A percentile compares a stretch with the other conserved stretches of the same genome.
Conservation (phyloP, 2,113 vertebrate species). For the Canis aureus region DNA sequence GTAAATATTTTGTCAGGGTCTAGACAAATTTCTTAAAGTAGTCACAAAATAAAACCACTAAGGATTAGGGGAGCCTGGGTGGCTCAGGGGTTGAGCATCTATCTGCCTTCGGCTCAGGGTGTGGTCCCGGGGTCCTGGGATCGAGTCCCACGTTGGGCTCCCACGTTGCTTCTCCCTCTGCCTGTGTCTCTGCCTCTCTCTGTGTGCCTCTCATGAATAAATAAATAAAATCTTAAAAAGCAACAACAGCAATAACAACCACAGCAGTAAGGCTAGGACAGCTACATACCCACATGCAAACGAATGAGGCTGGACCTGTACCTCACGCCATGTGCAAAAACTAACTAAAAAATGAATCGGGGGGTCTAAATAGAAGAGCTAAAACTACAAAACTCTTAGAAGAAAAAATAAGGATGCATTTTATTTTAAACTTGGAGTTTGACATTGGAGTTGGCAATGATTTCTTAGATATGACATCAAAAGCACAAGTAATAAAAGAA, state of each 20-base stretch:
- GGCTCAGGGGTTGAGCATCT: no score
- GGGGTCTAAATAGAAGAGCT: background rate
- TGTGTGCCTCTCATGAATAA: no score
- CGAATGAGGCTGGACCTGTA: background rate
- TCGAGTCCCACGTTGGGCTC: no score
- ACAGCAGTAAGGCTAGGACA: background rate
- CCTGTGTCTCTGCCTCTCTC: no score
- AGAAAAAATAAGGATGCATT: background rate
- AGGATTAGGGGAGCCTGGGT: no score
- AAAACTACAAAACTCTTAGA: background rate
- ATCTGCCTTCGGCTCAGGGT: no score
- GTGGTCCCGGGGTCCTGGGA: no score
- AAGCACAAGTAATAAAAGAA: background rate
- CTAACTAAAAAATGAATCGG: background rate
- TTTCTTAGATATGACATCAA: background rate
- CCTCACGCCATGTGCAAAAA: background rate
- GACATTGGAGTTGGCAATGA: background rate
- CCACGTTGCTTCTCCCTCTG: no score
- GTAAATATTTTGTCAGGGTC: background rate
- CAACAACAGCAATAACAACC: no score
- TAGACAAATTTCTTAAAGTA: background rate
- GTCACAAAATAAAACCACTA: background rate
- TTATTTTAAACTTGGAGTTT: background rate
- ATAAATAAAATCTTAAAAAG: no score
- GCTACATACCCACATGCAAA: background rate